These are phyloP conservation scores for Pocota personata DNA, from an alignment of 2,888 invertebrate genomes.

Conservation along the genomic window DNA sequence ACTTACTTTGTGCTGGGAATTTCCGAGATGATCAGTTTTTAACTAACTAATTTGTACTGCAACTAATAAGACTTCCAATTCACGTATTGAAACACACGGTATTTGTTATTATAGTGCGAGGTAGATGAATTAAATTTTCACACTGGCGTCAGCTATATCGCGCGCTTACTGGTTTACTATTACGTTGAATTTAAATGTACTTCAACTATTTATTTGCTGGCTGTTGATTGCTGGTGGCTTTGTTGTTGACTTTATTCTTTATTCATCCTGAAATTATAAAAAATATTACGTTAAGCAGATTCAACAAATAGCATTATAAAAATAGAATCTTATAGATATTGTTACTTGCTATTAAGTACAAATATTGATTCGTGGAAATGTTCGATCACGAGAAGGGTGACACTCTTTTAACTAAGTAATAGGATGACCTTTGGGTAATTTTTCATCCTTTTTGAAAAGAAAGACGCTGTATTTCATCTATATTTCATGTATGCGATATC, in stretches of 20 bases:
- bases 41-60: conserved; percentile 22
- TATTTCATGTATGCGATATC: no score
- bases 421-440: no score
- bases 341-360: no score
- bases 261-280: conserved; percentile 35
- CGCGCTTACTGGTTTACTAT: not conserved
- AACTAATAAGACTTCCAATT: conserved; percentile 7
- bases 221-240: not conserved
- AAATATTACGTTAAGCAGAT: not conserved
- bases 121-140: not conserved
- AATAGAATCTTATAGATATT: no score
- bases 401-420: no score
- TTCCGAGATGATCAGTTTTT: conserved; percentile 47
- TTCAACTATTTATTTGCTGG: not conserved
- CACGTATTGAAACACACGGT: not conserved
- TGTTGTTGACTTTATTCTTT: conserved; percentile 9
- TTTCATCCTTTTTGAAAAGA: no score
- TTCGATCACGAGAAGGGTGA: no score
- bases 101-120: not conserved
- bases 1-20: conserved; percentile 47
- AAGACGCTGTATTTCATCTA: no score
- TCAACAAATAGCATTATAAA: not conserved
- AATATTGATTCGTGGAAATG: no score
- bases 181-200: not conserved
- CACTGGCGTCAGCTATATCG: not conserved